phyloP scores from a whole-genome alignment of 1,140 invertebrate genomes.

The Grapholita molesta region DNA sequence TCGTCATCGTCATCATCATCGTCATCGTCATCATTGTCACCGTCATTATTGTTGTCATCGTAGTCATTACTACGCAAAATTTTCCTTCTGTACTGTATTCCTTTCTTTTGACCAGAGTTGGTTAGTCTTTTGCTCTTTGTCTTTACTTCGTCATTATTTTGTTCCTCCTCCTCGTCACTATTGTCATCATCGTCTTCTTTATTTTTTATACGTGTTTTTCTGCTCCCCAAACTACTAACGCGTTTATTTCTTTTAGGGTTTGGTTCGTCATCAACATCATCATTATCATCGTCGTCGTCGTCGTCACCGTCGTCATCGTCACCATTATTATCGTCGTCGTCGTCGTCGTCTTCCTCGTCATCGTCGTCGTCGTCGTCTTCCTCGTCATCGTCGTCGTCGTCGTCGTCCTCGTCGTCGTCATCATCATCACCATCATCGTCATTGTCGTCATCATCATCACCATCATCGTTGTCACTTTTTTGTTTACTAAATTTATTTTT shows the following conservation, averaged over 20 bases:
- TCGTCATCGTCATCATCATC: conserved; percentile 78
- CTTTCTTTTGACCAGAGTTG: not conserved
- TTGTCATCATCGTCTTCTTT: conserved; percentile 75
- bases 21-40: conserved; percentile 75
- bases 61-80: conserved; percentile 34
- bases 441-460: conserved; percentile 71
- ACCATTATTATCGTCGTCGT: conserved; percentile 23
- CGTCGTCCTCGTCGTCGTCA: conserved; percentile 62
- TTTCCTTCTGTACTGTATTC: not conserved
- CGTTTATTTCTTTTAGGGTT: not conserved
- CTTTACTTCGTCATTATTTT: conserved; percentile 66
- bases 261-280: conserved; percentile 72
- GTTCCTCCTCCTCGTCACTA: too few relatives aligned
- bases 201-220: not conserved
- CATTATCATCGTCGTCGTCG: conserved; percentile 76
- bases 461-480: conserved; percentile 70
- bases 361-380: conserved; percentile 77
- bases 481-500: conserved; percentile 65
- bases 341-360: conserved; percentile 75
- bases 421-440: conserved; percentile 65
- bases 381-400: conserved; percentile 69
- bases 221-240: not conserved
- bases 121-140: not conserved
- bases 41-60: conserved; percentile 70
- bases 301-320: conserved; percentile 63